Conservation (phyloP, 1,140 invertebrate genomes). For the Leptestheria dahalacensis region DNA sequence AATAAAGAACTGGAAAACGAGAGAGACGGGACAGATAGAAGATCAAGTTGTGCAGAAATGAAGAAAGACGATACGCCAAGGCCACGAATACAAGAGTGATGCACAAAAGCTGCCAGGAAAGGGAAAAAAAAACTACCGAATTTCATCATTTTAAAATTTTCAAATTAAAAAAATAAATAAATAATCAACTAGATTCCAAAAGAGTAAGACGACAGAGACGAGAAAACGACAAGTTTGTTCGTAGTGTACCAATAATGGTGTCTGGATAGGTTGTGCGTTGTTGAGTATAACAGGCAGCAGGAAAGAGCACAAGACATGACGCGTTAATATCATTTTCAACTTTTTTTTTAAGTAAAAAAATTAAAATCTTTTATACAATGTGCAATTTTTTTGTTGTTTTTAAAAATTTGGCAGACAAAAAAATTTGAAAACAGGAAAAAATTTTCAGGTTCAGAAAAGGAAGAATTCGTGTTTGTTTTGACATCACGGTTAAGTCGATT, state of each 20-base stretch:
- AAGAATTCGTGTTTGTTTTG: too few relatives aligned
- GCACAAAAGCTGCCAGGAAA: slow-evolving; percentile 18
- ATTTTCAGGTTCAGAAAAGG: too few relatives aligned
- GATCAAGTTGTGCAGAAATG: too few relatives aligned
- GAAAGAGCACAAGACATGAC: not conserved
- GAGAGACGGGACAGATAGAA: slow-evolving; percentile 14
- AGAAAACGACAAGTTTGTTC: not conserved
- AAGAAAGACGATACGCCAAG: too few relatives aligned
- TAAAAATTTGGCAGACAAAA: too few relatives aligned
- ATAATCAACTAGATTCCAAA: not conserved
- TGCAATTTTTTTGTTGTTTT: too few relatives aligned
- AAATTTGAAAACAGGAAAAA: too few relatives aligned
- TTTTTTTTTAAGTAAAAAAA: not conserved
- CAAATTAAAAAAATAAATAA: not conserved
- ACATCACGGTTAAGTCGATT: too few relatives aligned
- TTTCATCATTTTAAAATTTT: not conserved
- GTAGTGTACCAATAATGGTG: slow-evolving; percentile 10
- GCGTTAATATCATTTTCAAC: not conserved
- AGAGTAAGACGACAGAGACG: not conserved
- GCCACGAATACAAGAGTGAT: slow-evolving; percentile 14
- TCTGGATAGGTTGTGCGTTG: not conserved
- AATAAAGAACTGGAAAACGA: not conserved
- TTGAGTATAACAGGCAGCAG: not conserved
- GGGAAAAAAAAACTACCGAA: slow-evolving; percentile 13
- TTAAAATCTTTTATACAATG: too few relatives aligned